Percentiles rank a stretch among this genome's conserved stretches.
These are phyloP conservation scores for Hirtodrosophila duncani DNA, from an alignment of 2,888 invertebrate species.

Conservation along the genomic window DNA sequence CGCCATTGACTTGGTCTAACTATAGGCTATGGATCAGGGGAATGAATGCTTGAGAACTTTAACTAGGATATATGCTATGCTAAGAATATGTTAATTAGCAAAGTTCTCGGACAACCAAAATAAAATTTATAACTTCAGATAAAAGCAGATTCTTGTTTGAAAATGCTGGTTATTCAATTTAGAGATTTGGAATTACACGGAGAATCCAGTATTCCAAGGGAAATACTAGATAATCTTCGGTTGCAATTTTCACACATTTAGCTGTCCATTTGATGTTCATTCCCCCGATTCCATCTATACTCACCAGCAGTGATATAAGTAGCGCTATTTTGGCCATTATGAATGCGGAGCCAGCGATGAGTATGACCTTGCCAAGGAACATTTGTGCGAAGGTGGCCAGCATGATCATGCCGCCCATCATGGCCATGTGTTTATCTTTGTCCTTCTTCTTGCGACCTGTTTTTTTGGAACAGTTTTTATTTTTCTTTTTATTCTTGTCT, in stretches of 20 bases:
- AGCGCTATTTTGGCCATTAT: constrained; percentile 84
- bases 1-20: constrained; percentile 24
- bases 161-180: too few relatives aligned
- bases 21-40: background rate
- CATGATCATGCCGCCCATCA: constrained; percentile 82
- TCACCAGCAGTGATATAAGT: constrained; percentile 81
- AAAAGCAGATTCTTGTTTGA: too few relatives aligned
- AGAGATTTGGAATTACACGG: too few relatives aligned
- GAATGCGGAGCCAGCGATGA: constrained; percentile 84
- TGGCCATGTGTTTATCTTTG: constrained; percentile 79
- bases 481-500: constrained; percentile 41
- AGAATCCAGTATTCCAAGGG: too few relatives aligned
- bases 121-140: too few relatives aligned
- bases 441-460: constrained; percentile 81
- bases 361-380: constrained; percentile 84
- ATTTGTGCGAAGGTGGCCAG: constrained; percentile 83
- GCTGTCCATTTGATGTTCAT: background rate
- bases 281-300: constrained; percentile 30
- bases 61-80: too few relatives aligned
- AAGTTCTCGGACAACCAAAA: too few relatives aligned
- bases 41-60: too few relatives aligned
- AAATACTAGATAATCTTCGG: background rate
- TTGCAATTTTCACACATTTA: background rate
- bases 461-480: constrained; percentile 65
- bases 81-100: too few relatives aligned